Evolutionary conservation across 2,797 vertebrate genomes (phyloP), one percentile per base, ranked within the genome.

Genomic region (Falco cherrug): DNA sequence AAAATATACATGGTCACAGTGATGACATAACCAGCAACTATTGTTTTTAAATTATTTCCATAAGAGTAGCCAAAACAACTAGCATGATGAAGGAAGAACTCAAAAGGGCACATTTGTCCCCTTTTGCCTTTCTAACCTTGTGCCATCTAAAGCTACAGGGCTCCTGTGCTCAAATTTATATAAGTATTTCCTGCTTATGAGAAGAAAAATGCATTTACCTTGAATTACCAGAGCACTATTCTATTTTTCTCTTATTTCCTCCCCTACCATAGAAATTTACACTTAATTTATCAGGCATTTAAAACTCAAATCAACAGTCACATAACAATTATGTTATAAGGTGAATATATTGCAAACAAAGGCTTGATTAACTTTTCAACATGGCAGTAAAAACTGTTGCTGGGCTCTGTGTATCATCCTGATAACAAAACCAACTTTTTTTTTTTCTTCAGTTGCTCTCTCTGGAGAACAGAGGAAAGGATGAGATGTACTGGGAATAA

Each of bases 201-300:
- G 39, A 19, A 93, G 8, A 78, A 88, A 92, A 89, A 29, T 35
- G 3, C 3, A 87, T 87, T 75, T 73, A 26, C 13, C 24, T 57
- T 3, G 2, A 84, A 50, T 47, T 75, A 12, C 7, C 9, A 29
- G 21, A 88, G 5, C 31, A 45, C 25, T 16, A 37, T 48, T 8
- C 12, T 74, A 37, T 87, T 81, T 84, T 87, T 77, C 26, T 82
- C 15, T 53, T 77, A 79, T 69, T 89, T 92, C 16, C 6, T 75
- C 35, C 83, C n/a, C 13, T 68, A 39, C 50, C 13, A 47, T 13
- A 71, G 73, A 31, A 83, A 71, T 93, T 95, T 86, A 68, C 48
- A 85, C 63, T 95, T 56, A 78, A 78, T 96, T 92, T 95, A 43
- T 95, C 69, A 90, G 39, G 51, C 60, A 89, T 85, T 92, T 90